Evolutionary conservation across 2,888 invertebrate species (phyloP).

Genomic region (Mimumesa dahlbomi): DNA sequence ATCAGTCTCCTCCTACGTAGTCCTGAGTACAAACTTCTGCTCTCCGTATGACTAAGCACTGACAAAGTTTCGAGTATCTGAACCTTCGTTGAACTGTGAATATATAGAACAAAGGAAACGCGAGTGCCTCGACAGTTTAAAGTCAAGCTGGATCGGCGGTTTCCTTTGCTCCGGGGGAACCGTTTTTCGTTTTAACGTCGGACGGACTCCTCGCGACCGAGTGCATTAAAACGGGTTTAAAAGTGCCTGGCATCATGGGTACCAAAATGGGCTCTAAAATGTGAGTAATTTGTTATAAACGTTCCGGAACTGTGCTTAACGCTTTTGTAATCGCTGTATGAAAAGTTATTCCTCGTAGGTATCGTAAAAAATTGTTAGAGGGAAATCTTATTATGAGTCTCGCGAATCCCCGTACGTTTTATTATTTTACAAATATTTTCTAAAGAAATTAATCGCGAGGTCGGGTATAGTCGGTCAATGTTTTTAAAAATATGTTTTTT

Average conservation of each 20-base stretch:
- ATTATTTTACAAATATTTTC: no score
- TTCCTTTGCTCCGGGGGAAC: not conserved
- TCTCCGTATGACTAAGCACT: slow-evolving; percentile 43
- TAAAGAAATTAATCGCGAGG: no score
- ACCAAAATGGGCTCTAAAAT: slow-evolving; percentile 35
- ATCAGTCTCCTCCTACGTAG: slow-evolving; percentile 38
- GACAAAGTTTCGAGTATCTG: slow-evolving; percentile 38
- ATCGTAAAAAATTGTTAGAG: no score
- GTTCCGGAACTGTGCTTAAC: no score
- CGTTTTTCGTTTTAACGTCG: not conserved
- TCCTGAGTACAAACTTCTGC: slow-evolving; percentile 21
- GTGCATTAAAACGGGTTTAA: slow-evolving; percentile 8
- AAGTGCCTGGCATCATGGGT: slow-evolving; percentile 13
- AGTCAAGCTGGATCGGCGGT: slow-evolving; percentile 18
- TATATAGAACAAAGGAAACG: slow-evolving; percentile 38
- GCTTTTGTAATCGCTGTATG: no score
- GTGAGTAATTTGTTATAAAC: slow-evolving; percentile 50
- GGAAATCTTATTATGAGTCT: no score
- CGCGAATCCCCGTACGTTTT: no score
- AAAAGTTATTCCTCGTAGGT: no score
- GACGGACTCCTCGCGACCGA: not conserved
- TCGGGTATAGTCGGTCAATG: no score
- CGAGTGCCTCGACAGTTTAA: not conserved
- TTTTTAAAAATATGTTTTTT: no score
- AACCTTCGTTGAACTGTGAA: slow-evolving; percentile 25